Base-by-base conservation (phyloP, 2,797 vertebrate species). In the Arrhamphus sclerolepis region DNA sequence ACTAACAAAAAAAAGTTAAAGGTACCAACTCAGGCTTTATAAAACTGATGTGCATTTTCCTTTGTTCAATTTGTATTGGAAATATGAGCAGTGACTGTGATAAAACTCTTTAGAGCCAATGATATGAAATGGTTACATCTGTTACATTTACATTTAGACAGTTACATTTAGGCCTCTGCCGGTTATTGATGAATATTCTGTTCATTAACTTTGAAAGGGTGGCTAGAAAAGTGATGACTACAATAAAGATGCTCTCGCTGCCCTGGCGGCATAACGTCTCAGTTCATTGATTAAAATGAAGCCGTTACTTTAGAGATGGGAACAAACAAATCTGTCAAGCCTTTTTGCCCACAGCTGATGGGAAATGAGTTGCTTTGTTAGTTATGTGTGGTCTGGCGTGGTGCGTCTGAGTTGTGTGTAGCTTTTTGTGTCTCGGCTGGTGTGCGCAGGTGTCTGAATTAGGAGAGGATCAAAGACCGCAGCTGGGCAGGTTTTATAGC, bases 401-500 rank as follows among this genome's bases (percentile, higher is more conserved):
- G 31, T n/a, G n/a, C 62, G 67, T 62, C 21, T 44, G 62, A 48
- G 63, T 62, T 46, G 57, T 11, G 59, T 28, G 51, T 62, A 47
- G 61, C 53, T 47, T 29, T 50, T 53, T 47, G 46, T 66, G 50
- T 43, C 46, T 55, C 26, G 51, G 52, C 54, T 63, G 62, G 40
- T 66, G 51, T 62, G 63, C 69, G 80, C 84, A 84, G 87, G 82
- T 90, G 88, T 82, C 73, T 56, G 42, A 59, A 69, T 78, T 60
- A 63, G 62, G 50, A 73, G 62, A 66, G 64, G 81, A 88, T 88
- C 80, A 84, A 76, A 81, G 55, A 59, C 70, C 77, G 75, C 82
- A 85, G 78, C 84, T 88, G 85, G 75, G 24, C 41, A 71, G 47
- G 59, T 73, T 77, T 90, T 87, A 83, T 46, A 58, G 70, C 66